Conservation (phyloP, 2,797 vertebrate species). For the Fratercula arctica region DNA sequence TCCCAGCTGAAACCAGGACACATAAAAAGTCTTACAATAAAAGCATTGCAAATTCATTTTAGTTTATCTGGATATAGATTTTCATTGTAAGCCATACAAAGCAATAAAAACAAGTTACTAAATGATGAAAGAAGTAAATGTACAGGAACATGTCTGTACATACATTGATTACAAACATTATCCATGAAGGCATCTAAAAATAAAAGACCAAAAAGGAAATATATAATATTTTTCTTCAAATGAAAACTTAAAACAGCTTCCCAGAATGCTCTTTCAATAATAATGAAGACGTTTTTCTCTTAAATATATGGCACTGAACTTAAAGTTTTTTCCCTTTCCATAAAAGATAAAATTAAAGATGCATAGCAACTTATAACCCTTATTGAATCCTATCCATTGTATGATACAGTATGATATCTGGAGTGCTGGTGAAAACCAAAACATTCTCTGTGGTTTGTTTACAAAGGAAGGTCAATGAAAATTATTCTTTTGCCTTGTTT, state of each 20-base stretch:
- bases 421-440: neutral
- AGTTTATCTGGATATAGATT: neutral
- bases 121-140: neutral
- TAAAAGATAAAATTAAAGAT: neutral
- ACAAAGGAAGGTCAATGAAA: neutral
- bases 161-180: neutral
- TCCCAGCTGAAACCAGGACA: neutral
- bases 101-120: neutral
- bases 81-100: neutral
- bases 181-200: neutral
- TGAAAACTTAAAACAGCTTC: neutral
- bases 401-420: neutral
- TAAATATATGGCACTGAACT: neutral
- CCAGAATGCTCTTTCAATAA: neutral
- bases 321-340: neutral
- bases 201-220: neutral
- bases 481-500: neutral
- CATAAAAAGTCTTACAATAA: neutral
- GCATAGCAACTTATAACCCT: neutral
- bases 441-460: neutral
- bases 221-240: neutral
- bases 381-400: neutral
- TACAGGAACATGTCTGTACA: neutral
- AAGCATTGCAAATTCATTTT: neutral
- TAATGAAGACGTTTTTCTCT: neutral